Conservation (phyloP, 2,113 vertebrate genomes). For the Cepphus grylle region DNA sequence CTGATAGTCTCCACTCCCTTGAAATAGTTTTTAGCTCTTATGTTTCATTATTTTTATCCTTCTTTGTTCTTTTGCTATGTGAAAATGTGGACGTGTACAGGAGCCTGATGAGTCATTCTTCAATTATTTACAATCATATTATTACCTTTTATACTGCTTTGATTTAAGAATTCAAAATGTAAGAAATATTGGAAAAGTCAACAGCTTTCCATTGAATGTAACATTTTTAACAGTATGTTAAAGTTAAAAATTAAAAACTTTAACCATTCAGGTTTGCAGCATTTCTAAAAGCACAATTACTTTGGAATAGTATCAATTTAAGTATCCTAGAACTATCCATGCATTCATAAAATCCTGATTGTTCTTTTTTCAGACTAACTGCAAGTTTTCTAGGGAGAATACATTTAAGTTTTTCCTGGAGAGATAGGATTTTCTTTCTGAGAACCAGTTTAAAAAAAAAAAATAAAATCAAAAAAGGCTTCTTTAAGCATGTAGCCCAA, state of each 20-base stretch:
- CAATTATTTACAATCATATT: neutral
- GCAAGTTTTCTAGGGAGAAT: neutral
- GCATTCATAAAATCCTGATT: neutral
- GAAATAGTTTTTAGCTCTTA: neutral
- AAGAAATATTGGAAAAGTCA: neutral
- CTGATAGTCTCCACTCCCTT: neutral
- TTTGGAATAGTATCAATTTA: neutral
- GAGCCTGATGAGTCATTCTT: neutral
- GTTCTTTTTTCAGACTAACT: neutral
- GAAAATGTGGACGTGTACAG: neutral
- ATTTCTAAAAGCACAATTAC: neutral
- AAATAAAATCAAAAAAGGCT: neutral
- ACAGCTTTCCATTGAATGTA: neutral
- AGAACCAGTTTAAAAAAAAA: neutral
- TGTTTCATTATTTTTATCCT: neutral
- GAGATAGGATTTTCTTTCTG: neutral
- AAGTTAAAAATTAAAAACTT: neutral
- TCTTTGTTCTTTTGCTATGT: neutral
- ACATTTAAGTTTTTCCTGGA: neutral
- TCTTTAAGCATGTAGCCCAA: neutral
- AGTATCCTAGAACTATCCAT: neutral
- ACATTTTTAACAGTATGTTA: accelerated
- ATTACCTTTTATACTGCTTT: neutral
- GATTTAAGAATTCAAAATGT: neutral
- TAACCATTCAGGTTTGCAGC: neutral